These are phyloP conservation scores for Bombus pascuorum DNA, from an alignment of 1,140 invertebrate species.

Conservation along the genomic window DNA sequence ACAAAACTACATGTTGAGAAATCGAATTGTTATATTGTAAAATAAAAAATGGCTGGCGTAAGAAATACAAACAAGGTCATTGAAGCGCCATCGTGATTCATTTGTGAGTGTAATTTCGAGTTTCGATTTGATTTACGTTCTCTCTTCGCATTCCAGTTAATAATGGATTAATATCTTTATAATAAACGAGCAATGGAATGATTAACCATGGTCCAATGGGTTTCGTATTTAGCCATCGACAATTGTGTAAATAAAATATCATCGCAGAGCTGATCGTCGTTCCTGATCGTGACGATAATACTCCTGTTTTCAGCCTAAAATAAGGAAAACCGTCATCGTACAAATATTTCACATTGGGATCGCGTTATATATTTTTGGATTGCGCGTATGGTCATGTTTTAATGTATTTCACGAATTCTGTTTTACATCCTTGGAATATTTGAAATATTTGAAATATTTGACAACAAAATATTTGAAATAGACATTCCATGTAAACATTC, in stretches of 20 bases:
- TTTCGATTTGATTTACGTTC: slow-evolving; percentile 28
- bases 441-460: no score
- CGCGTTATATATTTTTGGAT: slow-evolving; percentile 13
- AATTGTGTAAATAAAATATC: slow-evolving; percentile 51
- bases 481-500: no score
- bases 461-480: neutral
- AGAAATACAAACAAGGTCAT: slow-evolving; percentile 27
- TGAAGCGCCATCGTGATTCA: neutral
- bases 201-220: slow-evolving; percentile 33
- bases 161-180: slow-evolving; percentile 52
- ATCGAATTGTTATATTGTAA: no score
- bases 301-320: neutral
- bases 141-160: slow-evolving; percentile 14
- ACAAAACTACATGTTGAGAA: neutral
- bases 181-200: slow-evolving; percentile 35
- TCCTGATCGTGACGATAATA: neutral
- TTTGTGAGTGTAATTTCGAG: slow-evolving; percentile 2
- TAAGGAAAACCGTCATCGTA: slow-evolving; percentile 3
- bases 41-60: neutral
- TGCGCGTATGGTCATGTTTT: no score
- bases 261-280: neutral
- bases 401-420: neutral
- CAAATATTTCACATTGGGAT: neutral
- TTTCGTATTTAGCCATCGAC: slow-evolving; percentile 38
- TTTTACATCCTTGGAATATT: neutral